phyloP scores from a whole-genome alignment of 2,113 vertebrate genomes.

The Dasyurus viverrinus region DNA sequence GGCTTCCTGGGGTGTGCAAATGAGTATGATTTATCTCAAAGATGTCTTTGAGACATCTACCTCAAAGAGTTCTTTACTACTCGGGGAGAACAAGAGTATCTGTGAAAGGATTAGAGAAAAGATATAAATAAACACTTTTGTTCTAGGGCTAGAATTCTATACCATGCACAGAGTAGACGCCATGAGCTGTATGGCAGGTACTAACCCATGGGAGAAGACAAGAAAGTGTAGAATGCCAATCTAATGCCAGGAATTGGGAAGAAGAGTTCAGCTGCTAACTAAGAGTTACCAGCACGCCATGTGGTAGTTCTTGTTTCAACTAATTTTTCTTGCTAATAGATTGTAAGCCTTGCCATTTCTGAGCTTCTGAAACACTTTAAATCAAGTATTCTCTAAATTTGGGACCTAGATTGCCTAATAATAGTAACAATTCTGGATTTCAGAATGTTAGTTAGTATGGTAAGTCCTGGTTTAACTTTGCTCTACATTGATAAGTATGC shows the following conservation, averaged over 20 bases:
- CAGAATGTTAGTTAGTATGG: not conserved
- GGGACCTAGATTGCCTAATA: not conserved
- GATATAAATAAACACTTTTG: not conserved
- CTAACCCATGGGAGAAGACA: not conserved
- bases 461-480: not conserved
- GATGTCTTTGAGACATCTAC: not conserved
- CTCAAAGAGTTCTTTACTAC: not conserved
- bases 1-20: not conserved
- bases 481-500: not conserved
- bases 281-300: not conserved
- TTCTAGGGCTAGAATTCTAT: not conserved
- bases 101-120: not conserved
- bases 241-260: not conserved
- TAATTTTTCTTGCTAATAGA: not conserved
- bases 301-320: not conserved
- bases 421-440: not conserved
- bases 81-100: not conserved
- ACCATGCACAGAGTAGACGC: not conserved
- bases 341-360: not conserved
- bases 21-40: not conserved
- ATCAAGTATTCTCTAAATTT: not conserved
- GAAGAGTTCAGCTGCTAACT: not conserved
- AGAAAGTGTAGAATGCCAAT: not conserved
- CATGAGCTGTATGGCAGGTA: not conserved
- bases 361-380: not conserved